A percentile compares a stretch with the other conserved stretches of the same genome.
phyloP scores from a whole-genome alignment of 2,888 invertebrate species.

The Lycaena phlaeas region DNA sequence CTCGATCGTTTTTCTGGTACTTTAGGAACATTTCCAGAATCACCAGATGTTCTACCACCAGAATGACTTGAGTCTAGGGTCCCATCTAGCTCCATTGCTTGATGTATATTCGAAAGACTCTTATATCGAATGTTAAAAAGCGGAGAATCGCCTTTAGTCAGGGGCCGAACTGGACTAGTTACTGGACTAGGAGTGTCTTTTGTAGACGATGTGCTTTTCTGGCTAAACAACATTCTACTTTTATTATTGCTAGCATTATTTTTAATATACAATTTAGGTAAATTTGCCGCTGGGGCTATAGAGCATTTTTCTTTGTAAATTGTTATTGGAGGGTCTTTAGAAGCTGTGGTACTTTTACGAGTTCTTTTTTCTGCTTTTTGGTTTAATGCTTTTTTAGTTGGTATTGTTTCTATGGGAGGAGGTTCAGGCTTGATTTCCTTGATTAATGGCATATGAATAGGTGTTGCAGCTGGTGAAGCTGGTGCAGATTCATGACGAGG shows the following conservation, averaged over 20 bases:
- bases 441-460: slow-evolving; percentile 67
- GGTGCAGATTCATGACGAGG: slow-evolving; percentile 70
- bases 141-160: slow-evolving; percentile 81
- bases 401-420: slow-evolving; percentile 93
- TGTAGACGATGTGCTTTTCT: slow-evolving; percentile 81
- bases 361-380: slow-evolving; percentile 83
- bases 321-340: slow-evolving; percentile 70
- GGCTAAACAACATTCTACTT: slow-evolving; percentile 76
- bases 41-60: slow-evolving; percentile 88
- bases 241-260: slow-evolving; percentile 78
- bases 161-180: slow-evolving; percentile 60
- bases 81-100: slow-evolving; percentile 83
- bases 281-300: slow-evolving; percentile 64
- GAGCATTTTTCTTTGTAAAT: slow-evolving; percentile 74
- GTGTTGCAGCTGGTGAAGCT: slow-evolving; percentile 68
- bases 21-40: slow-evolving; percentile 84
- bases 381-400: slow-evolving; percentile 80
- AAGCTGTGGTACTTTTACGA: slow-evolving; percentile 75
- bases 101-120: slow-evolving; percentile 80
- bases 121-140: slow-evolving; percentile 83
- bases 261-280: slow-evolving; percentile 86
- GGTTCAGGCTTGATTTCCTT: slow-evolving; percentile 85
- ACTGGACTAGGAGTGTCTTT: slow-evolving; percentile 79
- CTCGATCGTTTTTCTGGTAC: slow-evolving; percentile 87
- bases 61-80: slow-evolving; percentile 93